Evolutionary conservation across 2,888 invertebrate species (phyloP).

Genomic region (Tridacna gigas): DNA sequence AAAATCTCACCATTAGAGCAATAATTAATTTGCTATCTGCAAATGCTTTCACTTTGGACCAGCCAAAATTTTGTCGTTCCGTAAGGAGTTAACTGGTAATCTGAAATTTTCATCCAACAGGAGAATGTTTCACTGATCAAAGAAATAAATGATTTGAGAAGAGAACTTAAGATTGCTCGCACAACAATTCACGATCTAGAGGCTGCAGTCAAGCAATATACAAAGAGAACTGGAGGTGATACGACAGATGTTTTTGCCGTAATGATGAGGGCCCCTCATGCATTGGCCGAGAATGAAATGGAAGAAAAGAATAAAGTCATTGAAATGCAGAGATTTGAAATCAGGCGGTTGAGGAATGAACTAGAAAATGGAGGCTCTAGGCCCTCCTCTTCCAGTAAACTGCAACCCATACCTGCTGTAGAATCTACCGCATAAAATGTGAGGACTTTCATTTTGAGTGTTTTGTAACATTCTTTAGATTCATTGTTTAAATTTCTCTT

Average conservation of each 20-base stretch:
- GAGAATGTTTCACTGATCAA: slow-evolving; percentile 92
- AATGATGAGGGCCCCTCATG: slow-evolving; percentile 79
- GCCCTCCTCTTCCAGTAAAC: slow-evolving; percentile 71
- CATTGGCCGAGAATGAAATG: slow-evolving; percentile 88
- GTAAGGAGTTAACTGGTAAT: neutral
- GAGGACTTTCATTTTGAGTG: neutral
- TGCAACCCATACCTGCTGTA: slow-evolving; percentile 72
- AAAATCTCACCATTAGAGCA: too few relatives aligned
- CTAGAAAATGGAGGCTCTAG: slow-evolving; percentile 72
- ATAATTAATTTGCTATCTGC: too few relatives aligned
- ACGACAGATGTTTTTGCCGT: slow-evolving; percentile 72
- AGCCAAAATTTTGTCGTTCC: too few relatives aligned
- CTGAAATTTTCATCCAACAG: slow-evolving; percentile 81
- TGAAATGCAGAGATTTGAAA: slow-evolving; percentile 85
- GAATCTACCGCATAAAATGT: slow-evolving; percentile 25
- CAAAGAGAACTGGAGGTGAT: slow-evolving; percentile 79
- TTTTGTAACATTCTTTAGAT: neutral
- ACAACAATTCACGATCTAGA: slow-evolving; percentile 90
- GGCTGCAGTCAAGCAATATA: slow-evolving; percentile 85
- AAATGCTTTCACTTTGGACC: too few relatives aligned
- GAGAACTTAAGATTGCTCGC: slow-evolving; percentile 89
- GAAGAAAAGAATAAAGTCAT: slow-evolving; percentile 86
- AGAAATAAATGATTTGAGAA: slow-evolving; percentile 91
- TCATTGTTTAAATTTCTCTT: neutral
- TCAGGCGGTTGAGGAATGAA: slow-evolving; percentile 83